Evolutionary conservation across 2,797 vertebrate species (phyloP).

Genomic region (Sebastes trivittatus): DNA sequence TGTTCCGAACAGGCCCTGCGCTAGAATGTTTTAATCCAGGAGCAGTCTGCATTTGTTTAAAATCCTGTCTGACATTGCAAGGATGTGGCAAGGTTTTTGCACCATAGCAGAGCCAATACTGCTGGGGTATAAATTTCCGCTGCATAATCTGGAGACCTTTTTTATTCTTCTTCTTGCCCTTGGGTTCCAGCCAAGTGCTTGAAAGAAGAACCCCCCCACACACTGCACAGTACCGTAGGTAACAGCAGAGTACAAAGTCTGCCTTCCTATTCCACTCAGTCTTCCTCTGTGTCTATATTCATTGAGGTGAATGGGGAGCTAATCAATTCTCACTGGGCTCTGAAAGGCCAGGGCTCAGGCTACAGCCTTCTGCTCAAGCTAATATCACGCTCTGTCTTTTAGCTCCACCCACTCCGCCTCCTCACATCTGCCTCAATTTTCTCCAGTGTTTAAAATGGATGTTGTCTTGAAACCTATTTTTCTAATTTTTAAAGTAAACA

Average conservation of each 20-base stretch:
- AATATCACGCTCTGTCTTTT: conserved; percentile 62
- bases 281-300: conserved; percentile 18
- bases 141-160: conserved; percentile 34
- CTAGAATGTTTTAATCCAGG: neutral
- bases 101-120: conserved; percentile 4
- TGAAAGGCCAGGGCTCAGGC: conserved; percentile 47
- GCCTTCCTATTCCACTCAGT: conserved; percentile 3
- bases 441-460: neutral
- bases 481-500: neutral
- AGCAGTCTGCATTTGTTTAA: conserved; percentile 4
- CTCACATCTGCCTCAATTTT: conserved; percentile 39
- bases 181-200: conserved; percentile 24
- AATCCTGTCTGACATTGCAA: neutral
- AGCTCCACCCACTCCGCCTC: conserved; percentile 41
- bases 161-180: conserved; percentile 12
- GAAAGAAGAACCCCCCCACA: neutral
- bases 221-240: neutral
- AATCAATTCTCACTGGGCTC: conserved; percentile 64
- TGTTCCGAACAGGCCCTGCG: fast-evolving
- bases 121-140: conserved; percentile 28
- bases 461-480: neutral
- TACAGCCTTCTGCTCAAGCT: conserved; percentile 47
- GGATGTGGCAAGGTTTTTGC: conserved; percentile 20
- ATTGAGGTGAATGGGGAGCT: conserved; percentile 38
- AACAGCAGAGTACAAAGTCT: conserved; percentile 6